Evolutionary conservation across 2,888 invertebrate species (phyloP).

Genomic region (Melieria picta): DNA sequence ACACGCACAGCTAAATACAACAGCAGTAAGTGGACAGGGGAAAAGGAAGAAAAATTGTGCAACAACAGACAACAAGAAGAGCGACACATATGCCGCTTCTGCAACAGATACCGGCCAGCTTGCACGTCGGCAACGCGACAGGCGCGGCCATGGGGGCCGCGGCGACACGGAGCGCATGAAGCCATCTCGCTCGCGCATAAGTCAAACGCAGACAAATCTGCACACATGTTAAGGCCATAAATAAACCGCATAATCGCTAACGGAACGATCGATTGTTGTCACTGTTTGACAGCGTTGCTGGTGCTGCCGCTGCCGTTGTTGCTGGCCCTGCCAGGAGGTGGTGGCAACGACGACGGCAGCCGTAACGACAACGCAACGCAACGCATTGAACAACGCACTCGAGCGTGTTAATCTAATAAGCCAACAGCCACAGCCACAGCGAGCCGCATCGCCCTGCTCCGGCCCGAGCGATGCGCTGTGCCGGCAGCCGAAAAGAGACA

Average conservation of each 20-base stretch:
- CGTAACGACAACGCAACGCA: constrained; percentile 50
- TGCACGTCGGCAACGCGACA: constrained; percentile 10
- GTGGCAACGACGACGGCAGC: constrained; percentile 56
- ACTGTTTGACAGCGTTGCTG: constrained; percentile 56
- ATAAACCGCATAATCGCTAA: constrained; percentile 65
- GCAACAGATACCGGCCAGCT: constrained; percentile 12
- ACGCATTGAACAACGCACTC: constrained; percentile 58
- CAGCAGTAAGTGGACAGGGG: too few relatives aligned
- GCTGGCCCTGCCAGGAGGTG: constrained; percentile 40
- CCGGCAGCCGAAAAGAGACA: constrained; percentile 25
- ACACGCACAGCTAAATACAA: too few relatives aligned
- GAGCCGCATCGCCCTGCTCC: too few relatives aligned
- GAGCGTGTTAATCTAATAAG: constrained; percentile 48
- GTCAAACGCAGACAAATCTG: constrained; percentile 63
- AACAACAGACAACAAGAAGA: constrained; percentile 15
- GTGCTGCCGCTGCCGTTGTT: constrained; percentile 8
- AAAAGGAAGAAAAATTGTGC: constrained; percentile 6
- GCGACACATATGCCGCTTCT: constrained; percentile 17
- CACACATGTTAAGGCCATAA: constrained; percentile 62
- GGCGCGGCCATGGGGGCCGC: neutral
- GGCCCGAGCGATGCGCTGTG: neutral
- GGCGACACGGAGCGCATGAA: constrained; percentile 7
- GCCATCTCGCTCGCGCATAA: constrained; percentile 47
- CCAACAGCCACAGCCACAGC: too few relatives aligned
- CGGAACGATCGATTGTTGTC: constrained; percentile 65